phyloP scores from a whole-genome alignment of 2,113 vertebrate genomes.

The Psilopogon haemacephalus region DNA sequence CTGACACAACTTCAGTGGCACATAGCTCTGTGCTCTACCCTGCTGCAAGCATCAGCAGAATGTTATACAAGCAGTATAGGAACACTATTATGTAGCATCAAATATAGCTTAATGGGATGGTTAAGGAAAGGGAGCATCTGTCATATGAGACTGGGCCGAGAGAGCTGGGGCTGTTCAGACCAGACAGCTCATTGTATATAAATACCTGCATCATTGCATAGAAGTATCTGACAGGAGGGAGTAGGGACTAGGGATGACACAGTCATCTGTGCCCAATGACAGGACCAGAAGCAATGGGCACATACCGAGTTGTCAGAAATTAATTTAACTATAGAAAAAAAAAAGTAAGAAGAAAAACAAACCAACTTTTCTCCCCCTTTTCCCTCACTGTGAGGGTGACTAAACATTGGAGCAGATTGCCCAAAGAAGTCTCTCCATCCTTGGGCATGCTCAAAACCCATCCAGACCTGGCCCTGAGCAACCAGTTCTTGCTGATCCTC shows the following conservation, averaged over 20 bases:
- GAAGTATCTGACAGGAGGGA: background rate
- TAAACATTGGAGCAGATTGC: background rate
- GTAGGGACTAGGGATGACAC: background rate
- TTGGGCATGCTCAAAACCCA: background rate
- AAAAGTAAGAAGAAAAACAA: background rate
- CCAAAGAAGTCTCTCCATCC: background rate
- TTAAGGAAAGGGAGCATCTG: background rate
- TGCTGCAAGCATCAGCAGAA: background rate
- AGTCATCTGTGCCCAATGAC: background rate
- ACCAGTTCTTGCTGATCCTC: fast-evolving
- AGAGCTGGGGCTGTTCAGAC: background rate
- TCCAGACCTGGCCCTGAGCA: background rate
- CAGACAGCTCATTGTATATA: background rate
- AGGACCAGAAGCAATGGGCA: too few species aligned
- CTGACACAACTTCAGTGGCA: fast-evolving
- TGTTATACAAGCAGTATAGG: background rate
- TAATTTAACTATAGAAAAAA: background rate
- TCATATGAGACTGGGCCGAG: background rate
- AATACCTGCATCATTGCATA: too few species aligned
- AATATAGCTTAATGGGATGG: background rate
- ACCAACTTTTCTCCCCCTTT: too few species aligned
- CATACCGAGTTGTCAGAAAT: background rate
- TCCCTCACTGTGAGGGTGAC: too few species aligned
- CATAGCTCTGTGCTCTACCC: background rate
- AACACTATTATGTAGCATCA: fast-evolving